phyloP scores from a whole-genome alignment of 2,113 vertebrate species.

The Chloropsis hardwickii region DNA sequence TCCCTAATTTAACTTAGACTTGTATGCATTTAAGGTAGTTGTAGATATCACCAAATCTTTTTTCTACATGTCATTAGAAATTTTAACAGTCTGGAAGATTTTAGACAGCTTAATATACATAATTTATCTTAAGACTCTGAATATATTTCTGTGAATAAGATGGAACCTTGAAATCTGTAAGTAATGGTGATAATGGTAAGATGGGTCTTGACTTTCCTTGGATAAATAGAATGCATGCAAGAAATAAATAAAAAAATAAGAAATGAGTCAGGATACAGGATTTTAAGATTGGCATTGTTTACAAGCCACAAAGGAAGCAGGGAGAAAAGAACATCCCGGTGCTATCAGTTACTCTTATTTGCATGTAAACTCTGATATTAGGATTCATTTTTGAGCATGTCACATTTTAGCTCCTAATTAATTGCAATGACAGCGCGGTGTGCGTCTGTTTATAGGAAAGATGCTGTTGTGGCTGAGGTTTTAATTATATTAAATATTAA shows the following conservation, averaged over 20 bases:
- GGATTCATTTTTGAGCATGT: conserved; percentile 48
- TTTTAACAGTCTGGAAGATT: background rate
- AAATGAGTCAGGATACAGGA: background rate
- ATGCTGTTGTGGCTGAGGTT: conserved; percentile 28
- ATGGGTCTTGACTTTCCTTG: background rate
- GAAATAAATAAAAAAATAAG: background rate
- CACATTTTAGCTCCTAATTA: conserved; percentile 72
- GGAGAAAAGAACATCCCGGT: conserved; percentile 35
- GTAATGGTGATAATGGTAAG: background rate
- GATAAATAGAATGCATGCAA: background rate
- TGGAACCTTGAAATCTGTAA: conserved; percentile 36
- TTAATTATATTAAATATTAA: conserved; percentile 71
- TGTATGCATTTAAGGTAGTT: background rate
- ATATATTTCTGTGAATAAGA: conserved; percentile 1
- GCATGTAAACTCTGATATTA: conserved; percentile 52
- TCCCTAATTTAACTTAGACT: conserved; percentile 6
- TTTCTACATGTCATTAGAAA: background rate
- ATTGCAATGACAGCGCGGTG: conserved; percentile 54
- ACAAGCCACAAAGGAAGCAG: conserved; percentile 20
- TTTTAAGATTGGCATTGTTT: conserved; percentile 2
- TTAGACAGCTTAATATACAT: background rate
- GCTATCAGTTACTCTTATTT: conserved; percentile 24
- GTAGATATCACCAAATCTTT: background rate
- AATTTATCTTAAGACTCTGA: background rate
- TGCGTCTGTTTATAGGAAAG: conserved; percentile 19